Percentiles rank a stretch among this genome's conserved stretches.
phyloP scores from a whole-genome alignment of 1,140 invertebrate species.

The Cotesia typhae region DNA sequence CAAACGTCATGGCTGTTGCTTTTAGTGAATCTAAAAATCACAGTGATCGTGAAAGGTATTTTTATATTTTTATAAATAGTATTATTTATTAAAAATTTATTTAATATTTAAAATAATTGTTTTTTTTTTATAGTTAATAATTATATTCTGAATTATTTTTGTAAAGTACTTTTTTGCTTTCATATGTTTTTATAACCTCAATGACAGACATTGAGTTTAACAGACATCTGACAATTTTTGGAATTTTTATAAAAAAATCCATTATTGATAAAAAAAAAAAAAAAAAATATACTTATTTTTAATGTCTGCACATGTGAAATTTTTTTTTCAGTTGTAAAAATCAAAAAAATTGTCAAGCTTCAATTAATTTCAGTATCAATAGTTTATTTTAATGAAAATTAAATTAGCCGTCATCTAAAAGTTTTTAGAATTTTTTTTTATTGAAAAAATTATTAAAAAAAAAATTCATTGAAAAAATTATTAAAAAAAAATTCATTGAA shows the following conservation, averaged over 20 bases:
- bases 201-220: no score
- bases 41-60: constrained; percentile 71
- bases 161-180: neutral
- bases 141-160: neutral
- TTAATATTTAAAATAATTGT: neutral
- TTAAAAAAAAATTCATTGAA: no score
- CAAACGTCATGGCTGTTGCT: constrained; percentile 49
- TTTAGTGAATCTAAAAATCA: constrained; percentile 73
- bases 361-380: constrained; percentile 4
- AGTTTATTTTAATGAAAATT: constrained; percentile 40
- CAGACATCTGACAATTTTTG: no score
- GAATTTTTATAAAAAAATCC: no score
- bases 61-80: neutral
- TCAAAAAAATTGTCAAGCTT: neutral
- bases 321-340: constrained; percentile 6
- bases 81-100: neutral
- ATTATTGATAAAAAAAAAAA: no score
- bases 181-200: constrained; percentile 28
- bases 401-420: no score
- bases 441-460: no score
- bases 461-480: no score
- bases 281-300: no score
- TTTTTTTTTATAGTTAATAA: neutral
- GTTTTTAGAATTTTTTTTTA: no score
- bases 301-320: no score